Percentiles rank a stretch among this genome's conserved stretches.
Conservation (phyloP, 2,797 vertebrate genomes). For the Halcyon smyrnensis region DNA sequence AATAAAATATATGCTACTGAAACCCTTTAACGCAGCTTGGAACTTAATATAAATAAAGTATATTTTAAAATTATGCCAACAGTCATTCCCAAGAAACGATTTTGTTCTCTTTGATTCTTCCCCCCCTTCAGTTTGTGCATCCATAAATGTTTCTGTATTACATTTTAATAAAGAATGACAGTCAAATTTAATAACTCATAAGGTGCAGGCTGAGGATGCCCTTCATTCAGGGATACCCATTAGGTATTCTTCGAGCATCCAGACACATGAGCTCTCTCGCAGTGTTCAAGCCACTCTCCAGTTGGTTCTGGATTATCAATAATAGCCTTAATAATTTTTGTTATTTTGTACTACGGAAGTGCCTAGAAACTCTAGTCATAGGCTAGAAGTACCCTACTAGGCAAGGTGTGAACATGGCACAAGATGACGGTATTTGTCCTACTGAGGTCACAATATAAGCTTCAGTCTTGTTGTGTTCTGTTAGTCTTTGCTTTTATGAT, state of each 20-base stretch:
- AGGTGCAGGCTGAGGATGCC: neutral
- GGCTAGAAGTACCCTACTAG: neutral
- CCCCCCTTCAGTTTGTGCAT: neutral
- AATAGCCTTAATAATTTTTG: neutral
- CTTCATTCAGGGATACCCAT: neutral
- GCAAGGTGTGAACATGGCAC: neutral
- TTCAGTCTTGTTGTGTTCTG: neutral
- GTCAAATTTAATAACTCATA: neutral
- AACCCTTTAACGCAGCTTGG: slow-evolving; percentile 50
- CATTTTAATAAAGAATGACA: neutral
- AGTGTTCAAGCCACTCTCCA: neutral
- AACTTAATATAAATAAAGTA: slow-evolving; percentile 41
- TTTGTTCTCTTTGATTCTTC: slow-evolving; percentile 10
- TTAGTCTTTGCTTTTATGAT: neutral
- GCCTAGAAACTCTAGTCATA: neutral
- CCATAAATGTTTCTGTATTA: neutral
- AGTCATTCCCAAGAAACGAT: slow-evolving; percentile 34
- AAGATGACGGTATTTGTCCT: neutral
- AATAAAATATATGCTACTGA: slow-evolving; percentile 70
- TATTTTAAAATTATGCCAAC: slow-evolving; percentile 35
- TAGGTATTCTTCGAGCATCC: neutral
- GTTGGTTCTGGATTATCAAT: neutral
- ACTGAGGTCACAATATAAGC: neutral
- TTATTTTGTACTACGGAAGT: neutral
- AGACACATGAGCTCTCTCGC: neutral